Percentiles rank a stretch among this genome's conserved stretches.
phyloP scores from a whole-genome alignment of 2,113 vertebrate species.

The Colaptes auratus region DNA sequence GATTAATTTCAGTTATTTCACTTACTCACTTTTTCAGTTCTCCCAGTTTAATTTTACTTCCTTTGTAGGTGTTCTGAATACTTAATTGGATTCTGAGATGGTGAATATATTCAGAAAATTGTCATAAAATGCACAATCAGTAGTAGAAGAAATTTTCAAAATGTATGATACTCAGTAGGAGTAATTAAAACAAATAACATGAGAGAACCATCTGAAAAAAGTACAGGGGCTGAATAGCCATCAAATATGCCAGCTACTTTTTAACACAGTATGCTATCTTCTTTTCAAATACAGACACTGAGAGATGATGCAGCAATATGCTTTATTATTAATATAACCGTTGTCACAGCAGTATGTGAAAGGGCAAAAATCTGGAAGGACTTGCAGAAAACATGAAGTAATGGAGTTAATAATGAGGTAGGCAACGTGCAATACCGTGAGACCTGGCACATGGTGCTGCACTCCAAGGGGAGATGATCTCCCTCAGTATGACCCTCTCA shows the following conservation, averaged over 20 bases:
- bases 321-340: neutral
- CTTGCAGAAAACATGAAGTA: fast-evolving
- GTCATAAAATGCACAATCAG: neutral
- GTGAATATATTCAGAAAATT: neutral
- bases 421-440: fast-evolving
- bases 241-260: neutral
- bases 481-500: fast-evolving
- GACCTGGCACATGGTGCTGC: neutral
- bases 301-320: neutral
- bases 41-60: neutral
- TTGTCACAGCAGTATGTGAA: neutral
- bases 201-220: neutral
- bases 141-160: neutral
- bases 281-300: neutral
- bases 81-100: neutral
- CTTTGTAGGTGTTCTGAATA: neutral
- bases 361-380: neutral
- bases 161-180: neutral
- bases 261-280: neutral
- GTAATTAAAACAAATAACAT: neutral
- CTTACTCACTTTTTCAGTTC: neutral
- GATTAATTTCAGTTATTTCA: neutral
- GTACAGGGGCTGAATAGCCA: neutral
- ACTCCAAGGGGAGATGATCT: fast-evolving
- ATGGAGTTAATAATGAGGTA: fast-evolving